A percentile compares a stretch with the other conserved stretches of the same genome.
These are phyloP conservation scores for Phaethon lepturus DNA, from an alignment of 2,113 vertebrate genomes.

Conservation along the genomic window DNA sequence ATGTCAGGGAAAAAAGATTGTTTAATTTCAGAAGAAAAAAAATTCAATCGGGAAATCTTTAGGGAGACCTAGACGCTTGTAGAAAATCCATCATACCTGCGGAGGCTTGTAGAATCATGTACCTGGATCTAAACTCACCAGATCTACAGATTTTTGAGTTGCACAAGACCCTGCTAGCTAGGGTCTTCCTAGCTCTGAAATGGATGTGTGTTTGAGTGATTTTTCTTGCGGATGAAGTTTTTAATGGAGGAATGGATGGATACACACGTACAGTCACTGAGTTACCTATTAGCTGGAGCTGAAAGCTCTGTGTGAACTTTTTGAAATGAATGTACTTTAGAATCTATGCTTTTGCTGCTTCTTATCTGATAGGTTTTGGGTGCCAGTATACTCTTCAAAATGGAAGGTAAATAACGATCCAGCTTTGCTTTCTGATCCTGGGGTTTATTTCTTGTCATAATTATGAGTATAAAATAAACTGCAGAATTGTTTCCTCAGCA, in stretches of 20 bases:
- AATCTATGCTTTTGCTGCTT: background rate
- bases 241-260: background rate
- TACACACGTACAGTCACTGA: accelerated
- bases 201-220: background rate
- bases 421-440: background rate
- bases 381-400: background rate
- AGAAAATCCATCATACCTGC: accelerated
- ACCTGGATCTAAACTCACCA: background rate
- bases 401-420: background rate
- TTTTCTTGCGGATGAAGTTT: background rate
- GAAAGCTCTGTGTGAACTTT: background rate
- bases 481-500: background rate
- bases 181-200: background rate
- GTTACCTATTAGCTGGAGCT: background rate
- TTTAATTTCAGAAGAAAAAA: background rate
- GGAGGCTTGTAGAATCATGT: background rate
- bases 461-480: background rate
- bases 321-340: background rate
- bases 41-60: background rate
- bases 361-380: background rate
- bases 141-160: background rate
- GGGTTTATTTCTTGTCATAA: background rate
- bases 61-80: background rate
- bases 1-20: background rate
- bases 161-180: background rate